Evolutionary conservation across 2,888 invertebrate genomes (phyloP).

Genomic region (Cynaeus angustus): DNA sequence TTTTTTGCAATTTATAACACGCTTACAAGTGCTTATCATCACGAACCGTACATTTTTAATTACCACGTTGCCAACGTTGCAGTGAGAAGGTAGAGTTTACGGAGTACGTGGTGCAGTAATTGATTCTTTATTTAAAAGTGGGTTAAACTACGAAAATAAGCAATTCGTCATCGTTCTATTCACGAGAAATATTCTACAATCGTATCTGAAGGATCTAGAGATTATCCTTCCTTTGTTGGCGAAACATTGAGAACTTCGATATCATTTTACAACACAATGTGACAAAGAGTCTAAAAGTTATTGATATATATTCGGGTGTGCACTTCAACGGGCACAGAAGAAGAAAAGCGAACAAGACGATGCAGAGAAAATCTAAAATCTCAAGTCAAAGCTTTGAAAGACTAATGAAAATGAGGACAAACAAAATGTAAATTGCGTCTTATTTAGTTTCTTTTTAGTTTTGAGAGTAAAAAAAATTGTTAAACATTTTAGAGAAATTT

Average conservation of each 20-base stretch:
- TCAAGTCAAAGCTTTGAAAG: too few relatives aligned
- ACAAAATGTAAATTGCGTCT: too few relatives aligned
- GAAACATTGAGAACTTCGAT: conserved; percentile 39
- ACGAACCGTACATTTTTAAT: conserved; percentile 45
- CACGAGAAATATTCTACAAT: conserved; percentile 25
- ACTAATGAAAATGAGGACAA: too few relatives aligned
- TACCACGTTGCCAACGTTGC: conserved; percentile 31
- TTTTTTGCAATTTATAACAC: conserved; percentile 39
- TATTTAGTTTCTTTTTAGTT: too few relatives aligned
- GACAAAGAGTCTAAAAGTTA: conserved; percentile 40
- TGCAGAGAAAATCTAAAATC: neutral
- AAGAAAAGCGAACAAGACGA: neutral
- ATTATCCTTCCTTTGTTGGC: conserved; percentile 45
- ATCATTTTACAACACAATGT: conserved; percentile 41
- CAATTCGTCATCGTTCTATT: neutral
- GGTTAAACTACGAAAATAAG: neutral
- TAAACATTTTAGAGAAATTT: too few relatives aligned
- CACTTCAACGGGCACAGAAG: conserved; percentile 34
- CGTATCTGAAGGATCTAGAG: conserved; percentile 29
- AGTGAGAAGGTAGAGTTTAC: too few relatives aligned
- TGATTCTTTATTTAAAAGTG: conserved; percentile 3
- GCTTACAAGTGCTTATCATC: conserved; percentile 40
- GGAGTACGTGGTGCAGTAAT: too few relatives aligned
- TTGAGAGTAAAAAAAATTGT: too few relatives aligned
- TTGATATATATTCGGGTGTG: conserved; percentile 41